phyloP scores from a whole-genome alignment of 2,113 vertebrate genomes.

The Hydropotes inermis region DNA sequence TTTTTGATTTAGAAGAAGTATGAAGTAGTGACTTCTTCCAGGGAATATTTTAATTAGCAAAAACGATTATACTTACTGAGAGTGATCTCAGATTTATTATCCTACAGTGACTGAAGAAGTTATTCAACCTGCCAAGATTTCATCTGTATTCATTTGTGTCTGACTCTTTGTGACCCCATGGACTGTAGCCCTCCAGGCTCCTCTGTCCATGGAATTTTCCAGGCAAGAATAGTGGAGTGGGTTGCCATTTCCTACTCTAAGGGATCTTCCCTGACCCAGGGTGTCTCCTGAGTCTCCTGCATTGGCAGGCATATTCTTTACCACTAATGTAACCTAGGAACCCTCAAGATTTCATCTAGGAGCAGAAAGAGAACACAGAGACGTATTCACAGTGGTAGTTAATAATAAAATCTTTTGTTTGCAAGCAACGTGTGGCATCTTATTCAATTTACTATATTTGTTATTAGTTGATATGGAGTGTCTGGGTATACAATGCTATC shows the following conservation, averaged over 20 bases:
- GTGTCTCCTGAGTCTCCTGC: not conserved
- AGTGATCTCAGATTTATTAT: not conserved
- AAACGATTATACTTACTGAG: not conserved
- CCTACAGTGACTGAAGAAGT: not conserved
- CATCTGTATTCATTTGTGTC: not conserved
- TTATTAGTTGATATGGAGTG: not conserved
- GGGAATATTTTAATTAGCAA: not conserved
- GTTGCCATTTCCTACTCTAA: not conserved
- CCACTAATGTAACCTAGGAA: not conserved
- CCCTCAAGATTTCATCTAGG: not conserved
- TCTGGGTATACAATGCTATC: not conserved
- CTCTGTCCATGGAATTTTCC: not conserved
- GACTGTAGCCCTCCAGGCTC: not conserved
- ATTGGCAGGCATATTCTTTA: not conserved
- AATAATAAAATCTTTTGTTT: not conserved
- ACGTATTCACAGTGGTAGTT: not conserved
- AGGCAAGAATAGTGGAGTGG: not conserved
- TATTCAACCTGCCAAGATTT: not conserved
- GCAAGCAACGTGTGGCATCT: not conserved
- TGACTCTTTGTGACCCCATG: not conserved
- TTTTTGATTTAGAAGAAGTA: not conserved
- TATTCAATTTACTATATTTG: not conserved
- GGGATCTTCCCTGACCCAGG: not conserved
- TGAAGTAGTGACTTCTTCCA: not conserved
- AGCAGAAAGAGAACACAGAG: not conserved